phyloP scores from a whole-genome alignment of 2,113 vertebrate species.

The Lagopus leucura region DNA sequence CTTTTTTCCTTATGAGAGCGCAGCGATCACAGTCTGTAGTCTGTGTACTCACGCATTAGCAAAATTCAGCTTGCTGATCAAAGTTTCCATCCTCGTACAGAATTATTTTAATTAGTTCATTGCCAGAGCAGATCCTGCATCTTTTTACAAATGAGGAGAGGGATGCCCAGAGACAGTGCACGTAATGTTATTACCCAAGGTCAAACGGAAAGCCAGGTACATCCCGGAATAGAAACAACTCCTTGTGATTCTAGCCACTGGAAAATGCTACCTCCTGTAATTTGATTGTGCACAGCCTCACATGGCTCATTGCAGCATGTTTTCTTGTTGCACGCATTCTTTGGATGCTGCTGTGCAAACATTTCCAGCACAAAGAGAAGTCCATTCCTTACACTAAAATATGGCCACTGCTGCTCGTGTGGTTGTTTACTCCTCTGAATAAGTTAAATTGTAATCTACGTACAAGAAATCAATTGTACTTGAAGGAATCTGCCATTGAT shows the following conservation, averaged over 20 bases:
- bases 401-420: accelerated
- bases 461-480: neutral
- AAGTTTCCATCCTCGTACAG: neutral
- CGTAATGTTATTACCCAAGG: constrained; percentile 54
- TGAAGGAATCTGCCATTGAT: neutral
- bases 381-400: neutral
- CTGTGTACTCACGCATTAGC: neutral
- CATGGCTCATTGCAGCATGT: constrained; percentile 47
- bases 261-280: constrained; percentile 64
- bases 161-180: constrained; percentile 9
- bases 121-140: neutral
- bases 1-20: neutral
- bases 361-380: constrained; percentile 26
- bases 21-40: neutral
- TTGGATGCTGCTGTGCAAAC: neutral
- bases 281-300: constrained; percentile 63
- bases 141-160: neutral
- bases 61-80: neutral
- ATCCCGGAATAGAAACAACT: constrained; percentile 55
- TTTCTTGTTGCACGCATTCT: neutral
- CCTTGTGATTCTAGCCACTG: constrained; percentile 50
- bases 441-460: constrained; percentile 21
- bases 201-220: constrained; percentile 49
- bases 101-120: constrained; percentile 4
- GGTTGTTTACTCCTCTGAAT: neutral